Percentiles rank a stretch among this genome's conserved stretches.
Evolutionary conservation across 1,140 invertebrate genomes (phyloP).

Genomic region (Trichonephila clavata): DNA sequence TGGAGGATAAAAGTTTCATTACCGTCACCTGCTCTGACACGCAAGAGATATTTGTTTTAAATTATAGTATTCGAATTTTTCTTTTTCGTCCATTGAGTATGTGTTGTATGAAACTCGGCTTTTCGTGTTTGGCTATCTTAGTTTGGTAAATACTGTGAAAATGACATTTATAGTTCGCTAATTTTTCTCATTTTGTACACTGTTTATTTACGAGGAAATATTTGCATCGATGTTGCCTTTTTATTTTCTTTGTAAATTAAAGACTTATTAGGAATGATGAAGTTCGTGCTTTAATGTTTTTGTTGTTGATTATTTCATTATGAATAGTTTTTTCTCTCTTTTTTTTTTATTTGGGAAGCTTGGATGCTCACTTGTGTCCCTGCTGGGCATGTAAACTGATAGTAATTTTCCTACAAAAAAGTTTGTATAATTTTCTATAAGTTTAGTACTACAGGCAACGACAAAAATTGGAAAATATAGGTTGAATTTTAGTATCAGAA

Average conservation of each 20-base stretch:
- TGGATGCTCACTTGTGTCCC: no score
- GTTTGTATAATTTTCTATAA: no score
- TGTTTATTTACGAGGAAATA: background rate
- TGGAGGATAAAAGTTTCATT: constrained; percentile 1
- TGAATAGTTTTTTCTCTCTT: no score
- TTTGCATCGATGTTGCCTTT: background rate
- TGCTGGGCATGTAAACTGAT: no score
- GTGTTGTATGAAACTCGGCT: background rate
- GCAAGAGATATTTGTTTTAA: constrained; percentile 24
- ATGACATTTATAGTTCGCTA: background rate
- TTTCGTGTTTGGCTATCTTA: background rate
- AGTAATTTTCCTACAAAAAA: no score
- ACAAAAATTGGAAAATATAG: no score
- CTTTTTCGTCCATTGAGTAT: background rate
- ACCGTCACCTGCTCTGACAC: background rate
- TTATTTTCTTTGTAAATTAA: background rate
- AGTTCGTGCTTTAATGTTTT: no score
- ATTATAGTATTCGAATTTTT: background rate
- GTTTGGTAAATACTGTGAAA: background rate
- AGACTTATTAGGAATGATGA: no score
- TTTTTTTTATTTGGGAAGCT: no score
- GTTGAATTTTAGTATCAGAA: no score
- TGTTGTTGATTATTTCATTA: no score
- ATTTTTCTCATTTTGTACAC: background rate
- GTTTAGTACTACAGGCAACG: no score